Evolutionary conservation across 2,888 invertebrate species (phyloP).

Genomic region (Amorpha juglandis): DNA sequence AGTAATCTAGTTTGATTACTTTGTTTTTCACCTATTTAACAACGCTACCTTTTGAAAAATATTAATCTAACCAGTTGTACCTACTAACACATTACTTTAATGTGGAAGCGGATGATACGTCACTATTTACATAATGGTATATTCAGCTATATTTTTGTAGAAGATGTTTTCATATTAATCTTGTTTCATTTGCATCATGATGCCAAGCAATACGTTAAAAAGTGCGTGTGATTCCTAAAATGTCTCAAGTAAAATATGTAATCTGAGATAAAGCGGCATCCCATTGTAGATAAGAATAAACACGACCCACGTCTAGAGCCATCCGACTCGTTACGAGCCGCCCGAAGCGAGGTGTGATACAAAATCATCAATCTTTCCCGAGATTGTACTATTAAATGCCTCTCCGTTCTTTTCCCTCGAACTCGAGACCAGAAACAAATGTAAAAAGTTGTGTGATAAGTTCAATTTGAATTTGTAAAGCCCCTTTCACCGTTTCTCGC

Average conservation of each 20-base stretch:
- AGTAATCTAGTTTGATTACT: not conserved
- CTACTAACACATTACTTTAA: not conserved
- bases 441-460: conserved; percentile 85
- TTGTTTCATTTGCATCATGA: not conserved
- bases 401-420: conserved; percentile 82
- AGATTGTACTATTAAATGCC: conserved; percentile 85
- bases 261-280: conserved; percentile 83
- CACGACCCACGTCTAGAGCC: conserved; percentile 81
- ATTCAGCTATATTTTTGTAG: too few relatives aligned
- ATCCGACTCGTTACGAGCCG: conserved; percentile 82
- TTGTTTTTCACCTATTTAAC: too few relatives aligned
- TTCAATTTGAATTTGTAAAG: conserved; percentile 85
- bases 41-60: not conserved
- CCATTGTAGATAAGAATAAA: conserved; percentile 82
- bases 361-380: conserved; percentile 84
- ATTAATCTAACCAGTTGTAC: not conserved
- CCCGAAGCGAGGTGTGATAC: conserved; percentile 84
- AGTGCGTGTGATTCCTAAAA: conserved; percentile 67
- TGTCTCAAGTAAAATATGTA: conserved; percentile 83
- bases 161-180: not conserved
- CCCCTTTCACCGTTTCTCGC: conserved; percentile 84
- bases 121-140: too few relatives aligned
- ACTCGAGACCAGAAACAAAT: conserved; percentile 84
- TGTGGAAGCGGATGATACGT: too few relatives aligned
- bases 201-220: conserved; percentile 27